Base-by-base conservation (phyloP, 2,888 invertebrate species). In the Zaprionus lineosus region DNA sequence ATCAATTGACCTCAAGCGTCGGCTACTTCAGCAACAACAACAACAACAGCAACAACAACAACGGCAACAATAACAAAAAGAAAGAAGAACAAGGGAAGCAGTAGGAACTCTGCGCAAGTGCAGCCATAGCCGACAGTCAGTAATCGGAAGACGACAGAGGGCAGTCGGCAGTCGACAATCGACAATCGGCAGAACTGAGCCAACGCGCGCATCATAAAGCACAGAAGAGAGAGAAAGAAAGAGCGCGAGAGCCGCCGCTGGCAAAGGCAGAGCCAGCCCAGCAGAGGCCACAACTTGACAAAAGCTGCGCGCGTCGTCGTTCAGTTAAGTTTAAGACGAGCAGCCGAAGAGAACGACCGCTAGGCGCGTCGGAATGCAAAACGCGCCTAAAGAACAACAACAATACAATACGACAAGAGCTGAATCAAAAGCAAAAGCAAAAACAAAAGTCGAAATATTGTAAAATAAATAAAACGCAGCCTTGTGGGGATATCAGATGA, bases 361-460 rank as follows among this genome's bases (percentile, higher is more conserved):
- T 58, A 57, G 69, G 62, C 60, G 84, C 83, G 64, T 73, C 81
- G 81, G 81, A 79, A 83, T 71, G 68, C 48, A 48, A 79, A 83
- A 74, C 63, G 84, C 84, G 84, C 57, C 77, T 50, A 36, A 43
- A 53, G 28, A 57, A 37, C 41, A 56, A 36, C 55, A 64, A 43
- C 37, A 52, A 59, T 51, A 51, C 51, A 26, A 47, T 40, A 59
- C 52, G 31, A 52, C 24, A 24, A 24, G n/a, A 24, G 24, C 26
- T 43, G 34, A 44, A 44, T 39, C 34, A 31, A 11, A 21, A 41
- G 34, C 5, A 9, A 14, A 16, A 41, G 33, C 41, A 43, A 37
- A 48, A 21, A 29, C 34, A 33, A 50, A 43, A 16, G 31, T 26
- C 47, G 55, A 47, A 59, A 39, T 37, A 67, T 56, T 66, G 47